phyloP scores from a whole-genome alignment of 1,140 invertebrate genomes.

The Tenebrio molitor region DNA sequence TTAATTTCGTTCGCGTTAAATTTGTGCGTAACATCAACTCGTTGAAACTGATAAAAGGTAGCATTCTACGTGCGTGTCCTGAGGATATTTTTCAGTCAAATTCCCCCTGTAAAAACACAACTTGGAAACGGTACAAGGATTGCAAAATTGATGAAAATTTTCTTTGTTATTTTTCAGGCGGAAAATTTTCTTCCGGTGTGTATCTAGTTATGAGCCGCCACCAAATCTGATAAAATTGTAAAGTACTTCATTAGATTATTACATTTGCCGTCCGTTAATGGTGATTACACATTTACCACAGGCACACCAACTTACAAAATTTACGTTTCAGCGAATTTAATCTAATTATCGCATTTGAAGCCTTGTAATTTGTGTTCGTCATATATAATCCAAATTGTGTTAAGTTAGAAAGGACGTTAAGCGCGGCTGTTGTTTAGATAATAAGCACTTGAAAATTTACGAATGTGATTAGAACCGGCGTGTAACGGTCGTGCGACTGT shows the following conservation, averaged over 20 bases:
- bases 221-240: neutral
- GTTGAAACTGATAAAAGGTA: too few species aligned
- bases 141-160: too few species aligned
- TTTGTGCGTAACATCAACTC: too few species aligned
- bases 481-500: neutral
- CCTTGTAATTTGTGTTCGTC: slow-evolving; percentile 38
- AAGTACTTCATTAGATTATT: neutral
- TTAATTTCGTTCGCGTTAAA: neutral
- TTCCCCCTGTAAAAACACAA: too few species aligned
- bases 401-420: slow-evolving; percentile 34
- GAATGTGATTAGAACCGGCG: slow-evolving; percentile 11
- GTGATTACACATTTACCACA: slow-evolving; percentile 12
- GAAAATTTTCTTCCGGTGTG: too few species aligned
- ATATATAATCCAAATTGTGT: slow-evolving; percentile 31
- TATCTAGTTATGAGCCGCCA: too few species aligned
- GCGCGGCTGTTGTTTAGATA: slow-evolving; percentile 18
- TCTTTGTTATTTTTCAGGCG: too few species aligned
- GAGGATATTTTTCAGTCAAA: too few species aligned
- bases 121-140: too few species aligned
- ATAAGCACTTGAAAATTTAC: slow-evolving; percentile 14
- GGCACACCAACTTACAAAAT: slow-evolving; percentile 25
- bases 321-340: slow-evolving; percentile 27
- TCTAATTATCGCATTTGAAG: slow-evolving; percentile 27
- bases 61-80: too few species aligned
- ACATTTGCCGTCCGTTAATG: neutral